Percentiles rank a stretch among this genome's conserved stretches.
These are phyloP conservation scores for Excalfactoria chinensis DNA, from an alignment of 2,113 vertebrate species.

Conservation along the genomic window DNA sequence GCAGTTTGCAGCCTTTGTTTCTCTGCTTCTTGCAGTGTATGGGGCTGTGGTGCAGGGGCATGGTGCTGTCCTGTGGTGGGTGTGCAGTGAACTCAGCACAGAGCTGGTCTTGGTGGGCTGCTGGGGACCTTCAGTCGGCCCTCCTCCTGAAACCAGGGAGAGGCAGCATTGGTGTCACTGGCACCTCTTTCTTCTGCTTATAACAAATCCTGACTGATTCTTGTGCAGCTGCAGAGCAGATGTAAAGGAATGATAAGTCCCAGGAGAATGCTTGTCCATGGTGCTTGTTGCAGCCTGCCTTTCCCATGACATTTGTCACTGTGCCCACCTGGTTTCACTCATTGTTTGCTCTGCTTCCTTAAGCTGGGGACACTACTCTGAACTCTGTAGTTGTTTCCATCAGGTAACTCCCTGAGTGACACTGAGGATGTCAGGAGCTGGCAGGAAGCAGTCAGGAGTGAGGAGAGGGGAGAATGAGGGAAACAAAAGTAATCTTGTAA, in stretches of 20 bases:
- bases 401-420: not conserved
- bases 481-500: not conserved
- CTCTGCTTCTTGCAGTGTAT: not conserved
- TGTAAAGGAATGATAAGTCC: not conserved
- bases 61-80: accelerated
- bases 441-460: not conserved
- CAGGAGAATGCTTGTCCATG: not conserved
- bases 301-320: not conserved
- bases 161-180: too few relatives aligned
- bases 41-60: not conserved
- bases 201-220: not conserved
- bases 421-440: not conserved
- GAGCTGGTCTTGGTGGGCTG: not conserved
- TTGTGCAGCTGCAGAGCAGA: not conserved
- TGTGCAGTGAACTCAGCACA: not conserved
- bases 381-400: accelerated
- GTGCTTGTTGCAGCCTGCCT: not conserved
- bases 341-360: not conserved
- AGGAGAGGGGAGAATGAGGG: not conserved
- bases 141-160: not conserved
- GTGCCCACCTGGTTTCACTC: not conserved
- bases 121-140: not conserved
- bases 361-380: too few relatives aligned
- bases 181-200: accelerated
- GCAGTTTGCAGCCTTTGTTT: not conserved